Evolutionary conservation across 2,113 vertebrate species (phyloP).

Genomic region (Phaethon lepturus): DNA sequence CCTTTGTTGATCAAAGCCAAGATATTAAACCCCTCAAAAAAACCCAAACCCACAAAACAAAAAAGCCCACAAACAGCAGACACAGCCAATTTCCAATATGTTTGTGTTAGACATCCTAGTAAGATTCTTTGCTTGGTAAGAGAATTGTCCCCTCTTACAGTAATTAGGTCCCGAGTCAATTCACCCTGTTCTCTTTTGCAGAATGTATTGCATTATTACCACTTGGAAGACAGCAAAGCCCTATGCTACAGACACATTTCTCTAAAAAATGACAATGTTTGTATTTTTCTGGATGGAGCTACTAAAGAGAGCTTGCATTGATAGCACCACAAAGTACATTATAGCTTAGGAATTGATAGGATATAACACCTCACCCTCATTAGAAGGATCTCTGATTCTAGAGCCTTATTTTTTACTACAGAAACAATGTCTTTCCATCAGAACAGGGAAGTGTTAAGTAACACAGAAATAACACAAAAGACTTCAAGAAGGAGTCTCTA

Average conservation of each 20-base stretch:
- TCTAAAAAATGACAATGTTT: not conserved
- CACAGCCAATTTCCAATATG: not conserved
- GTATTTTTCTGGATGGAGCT: not conserved
- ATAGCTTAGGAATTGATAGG: not conserved
- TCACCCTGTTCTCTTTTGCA: not conserved
- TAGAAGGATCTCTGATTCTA: not conserved
- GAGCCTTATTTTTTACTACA: not conserved
- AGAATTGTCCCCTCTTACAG: not conserved
- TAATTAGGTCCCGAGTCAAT: conserved; percentile 14
- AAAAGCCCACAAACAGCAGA: not conserved
- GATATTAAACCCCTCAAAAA: not conserved
- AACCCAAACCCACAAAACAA: not conserved
- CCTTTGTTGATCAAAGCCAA: not conserved
- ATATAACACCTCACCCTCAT: not conserved
- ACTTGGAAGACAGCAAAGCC: not conserved
- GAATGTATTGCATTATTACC: not conserved
- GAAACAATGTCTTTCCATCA: not conserved
- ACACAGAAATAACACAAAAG: not conserved
- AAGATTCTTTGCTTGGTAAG: not conserved
- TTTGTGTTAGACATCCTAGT: not conserved
- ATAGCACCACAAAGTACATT: not conserved
- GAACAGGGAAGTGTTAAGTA: not conserved
- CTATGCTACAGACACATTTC: not conserved
- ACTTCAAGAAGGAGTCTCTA: not conserved
- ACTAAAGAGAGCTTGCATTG: not conserved